Base-by-base conservation (phyloP, 2,797 vertebrate species). In the Silurus aristotelis region DNA sequence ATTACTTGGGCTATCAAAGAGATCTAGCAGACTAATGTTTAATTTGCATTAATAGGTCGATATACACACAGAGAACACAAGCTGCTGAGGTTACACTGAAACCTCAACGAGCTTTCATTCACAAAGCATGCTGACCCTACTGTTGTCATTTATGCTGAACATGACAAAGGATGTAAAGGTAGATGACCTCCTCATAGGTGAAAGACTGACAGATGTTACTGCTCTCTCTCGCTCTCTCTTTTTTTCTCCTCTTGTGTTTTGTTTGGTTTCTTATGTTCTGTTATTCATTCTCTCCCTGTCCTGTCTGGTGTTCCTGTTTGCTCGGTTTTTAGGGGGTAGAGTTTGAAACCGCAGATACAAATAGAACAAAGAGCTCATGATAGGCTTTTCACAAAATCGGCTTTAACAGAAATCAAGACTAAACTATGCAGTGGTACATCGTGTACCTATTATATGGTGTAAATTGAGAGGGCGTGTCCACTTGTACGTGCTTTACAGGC, bases 11-110 rank as follows among this genome's bases (percentile, higher is more conserved):
- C 89, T 90, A 92, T 92, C 90, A 89, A 86, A 89, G 90, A 91
- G 90, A 82, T 91, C 90, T 91, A 89, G 93, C 93, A 93, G 93
- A 91, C 93, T 93, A 93, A 93, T 94, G 92, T 93, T 94, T 94
- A 91, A 94, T 94, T 94, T 94, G 94, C 88, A 89, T 90, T 92
- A 94, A 93, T 93, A 91, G 91, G 91, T 90, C 87, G 88, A 91
- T 89, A 87, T 86, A 86, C 43, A 88, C 87, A 76, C 20, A 79
- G 58, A 85, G 38, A 86, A 87, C 84, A 87, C 61, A 77, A 83
- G 76, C 75, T 71, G 63, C 80, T 70, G 71, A 38, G 78, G 61
- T 81, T 84, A 91, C 87, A 31, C 48, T 88, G 85, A 87, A 86
- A 85, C 84, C 90, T 82, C 66, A 81, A 83, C 48, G 89, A 88